A percentile compares a stretch with the other conserved stretches of the same genome.
Evolutionary conservation across 35 echinoderm and acorn worm species (phyloP).

Genomic region (Apostichopus parvimensis): DNA sequence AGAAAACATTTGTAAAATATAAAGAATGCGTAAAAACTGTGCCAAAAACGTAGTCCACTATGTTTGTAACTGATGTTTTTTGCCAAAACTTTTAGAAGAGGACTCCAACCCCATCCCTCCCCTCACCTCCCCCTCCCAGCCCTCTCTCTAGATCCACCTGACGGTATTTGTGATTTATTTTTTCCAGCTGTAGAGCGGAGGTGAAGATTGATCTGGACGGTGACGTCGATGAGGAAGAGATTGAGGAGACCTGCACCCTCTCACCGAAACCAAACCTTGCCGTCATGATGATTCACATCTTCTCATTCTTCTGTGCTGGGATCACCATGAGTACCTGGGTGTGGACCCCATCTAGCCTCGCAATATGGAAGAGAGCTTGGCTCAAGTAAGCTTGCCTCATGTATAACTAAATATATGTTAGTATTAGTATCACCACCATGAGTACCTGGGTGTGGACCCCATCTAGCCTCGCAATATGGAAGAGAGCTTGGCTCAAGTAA

Average conservation of each 20-base stretch:
- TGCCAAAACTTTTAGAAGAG: too few relatives aligned
- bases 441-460: background rate
- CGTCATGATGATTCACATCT: conserved; percentile 82
- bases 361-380: conserved; percentile 5
- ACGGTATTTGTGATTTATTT: background rate
- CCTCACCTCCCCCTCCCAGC: too few relatives aligned
- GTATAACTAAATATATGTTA: too few relatives aligned
- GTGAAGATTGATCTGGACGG: conserved; percentile 69
- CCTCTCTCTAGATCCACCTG: too few relatives aligned
- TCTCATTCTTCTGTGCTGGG: conserved; percentile 95
- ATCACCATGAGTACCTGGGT: conserved; percentile 99
- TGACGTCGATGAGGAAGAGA: background rate
- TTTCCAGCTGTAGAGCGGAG: conserved; percentile 82
- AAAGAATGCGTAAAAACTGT: too few relatives aligned
- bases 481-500: background rate
- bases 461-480: conserved; percentile 55
- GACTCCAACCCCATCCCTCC: too few relatives aligned
- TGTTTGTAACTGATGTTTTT: too few relatives aligned
- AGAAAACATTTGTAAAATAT: too few relatives aligned
- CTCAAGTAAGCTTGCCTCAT: too few relatives aligned
- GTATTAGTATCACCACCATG: background rate
- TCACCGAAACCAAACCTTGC: conserved; percentile 69
- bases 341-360: conserved; percentile 88
- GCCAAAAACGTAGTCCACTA: too few relatives aligned
- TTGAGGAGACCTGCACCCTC: conserved; percentile 61